These are phyloP conservation scores for Zonotrichia leucophrys DNA, from an alignment of 2,113 vertebrate genomes.

Conservation along the genomic window DNA sequence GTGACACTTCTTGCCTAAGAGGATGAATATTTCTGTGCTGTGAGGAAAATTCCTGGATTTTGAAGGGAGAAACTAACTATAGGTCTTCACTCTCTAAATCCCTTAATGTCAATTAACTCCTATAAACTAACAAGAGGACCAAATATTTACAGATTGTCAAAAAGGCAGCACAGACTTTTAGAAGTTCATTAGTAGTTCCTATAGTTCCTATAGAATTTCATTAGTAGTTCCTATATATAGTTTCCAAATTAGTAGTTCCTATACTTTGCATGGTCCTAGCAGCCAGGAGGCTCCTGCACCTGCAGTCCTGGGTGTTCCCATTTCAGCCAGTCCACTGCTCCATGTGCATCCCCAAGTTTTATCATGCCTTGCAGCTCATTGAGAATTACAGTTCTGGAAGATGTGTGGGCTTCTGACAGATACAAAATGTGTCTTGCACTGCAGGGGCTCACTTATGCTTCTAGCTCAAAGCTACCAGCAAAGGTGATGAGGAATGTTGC, in stretches of 20 bases:
- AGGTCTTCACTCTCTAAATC: neutral
- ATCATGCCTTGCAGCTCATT: neutral
- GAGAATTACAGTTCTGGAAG: neutral
- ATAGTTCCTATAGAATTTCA: no score
- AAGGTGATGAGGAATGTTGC: neutral
- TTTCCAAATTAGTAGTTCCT: neutral
- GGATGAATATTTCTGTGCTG: neutral
- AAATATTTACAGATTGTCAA: neutral
- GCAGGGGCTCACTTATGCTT: neutral
- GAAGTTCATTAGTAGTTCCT: neutral
- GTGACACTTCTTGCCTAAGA: neutral
- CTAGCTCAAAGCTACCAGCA: neutral
- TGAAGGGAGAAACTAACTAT: neutral
- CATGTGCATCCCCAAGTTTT: neutral
- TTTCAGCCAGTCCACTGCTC: neutral
- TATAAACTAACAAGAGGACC: neutral
- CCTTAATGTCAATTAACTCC: neutral
- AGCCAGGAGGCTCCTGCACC: neutral
- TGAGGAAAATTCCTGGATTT: neutral
- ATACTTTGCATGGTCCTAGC: neutral
- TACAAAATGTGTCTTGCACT: neutral
- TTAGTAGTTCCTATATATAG: no score
- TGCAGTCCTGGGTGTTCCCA: neutral
- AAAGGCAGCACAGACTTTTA: neutral
- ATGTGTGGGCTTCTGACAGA: accelerated